Base-by-base conservation (phyloP, 2,888 invertebrate species). In the Eremobia ochroleuca region DNA sequence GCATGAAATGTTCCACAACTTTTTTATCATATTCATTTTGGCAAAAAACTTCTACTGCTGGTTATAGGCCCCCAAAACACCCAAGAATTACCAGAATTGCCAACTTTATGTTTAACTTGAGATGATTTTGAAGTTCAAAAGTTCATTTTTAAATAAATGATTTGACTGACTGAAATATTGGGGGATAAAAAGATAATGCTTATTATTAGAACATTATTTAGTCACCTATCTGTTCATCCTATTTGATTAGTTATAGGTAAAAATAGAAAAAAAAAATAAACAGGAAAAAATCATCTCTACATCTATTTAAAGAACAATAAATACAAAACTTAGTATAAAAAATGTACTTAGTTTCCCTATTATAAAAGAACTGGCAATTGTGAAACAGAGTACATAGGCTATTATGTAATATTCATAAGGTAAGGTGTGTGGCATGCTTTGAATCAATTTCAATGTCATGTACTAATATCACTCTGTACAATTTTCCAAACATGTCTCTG, bases 401-500 rank as follows among this genome's bases (percentile, higher is more conserved):
- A 31, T 77, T 85, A 85, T 85, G 66, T 77, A 85, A 81, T 83
- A 77, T 73, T 85, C 49, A 76, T 69, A 69, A 65, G 62, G 58
- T 49, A 21, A 55, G 76, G 31, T 67, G 59, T 37, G 71, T 76
- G 15, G 18, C 65, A 67, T 76, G 64, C 18, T 73, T 70, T 28
- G 66, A 70, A 81, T 73, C 66, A 0, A 73, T 77, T 81, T 85
- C 69, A 83, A 70, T 85, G 77, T 77, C 82, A 77, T 52, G n/a
- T 69, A 52, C 13, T 43, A 21, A 73, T 61, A 70, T 13, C 21
- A 34, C 28, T 55, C 13, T 13, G 49, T 55, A 64, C 49, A 66
- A 58, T 61, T 37, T 15, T 18, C 40, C 4, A 28, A 52, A 81
- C 28, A 37, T 34, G 21, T 15, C 5, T 76, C 40, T 31, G 61